phyloP scores from a whole-genome alignment of 2,797 vertebrate genomes.

The Argentina silus region DNA sequence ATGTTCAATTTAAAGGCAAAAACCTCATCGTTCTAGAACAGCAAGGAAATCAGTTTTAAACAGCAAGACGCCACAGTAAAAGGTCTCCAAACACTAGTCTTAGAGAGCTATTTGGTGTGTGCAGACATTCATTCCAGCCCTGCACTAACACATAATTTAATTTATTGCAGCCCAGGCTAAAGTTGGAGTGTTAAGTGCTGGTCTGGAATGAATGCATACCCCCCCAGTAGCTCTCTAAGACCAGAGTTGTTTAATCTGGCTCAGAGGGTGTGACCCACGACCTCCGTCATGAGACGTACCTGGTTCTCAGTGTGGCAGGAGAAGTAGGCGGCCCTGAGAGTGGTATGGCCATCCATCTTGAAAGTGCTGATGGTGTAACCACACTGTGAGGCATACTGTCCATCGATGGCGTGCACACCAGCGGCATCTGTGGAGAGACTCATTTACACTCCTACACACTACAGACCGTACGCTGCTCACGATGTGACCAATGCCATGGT shows the following conservation, averaged over 20 bases:
- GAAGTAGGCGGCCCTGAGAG: slow-evolving; percentile 71
- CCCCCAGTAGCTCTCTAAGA: too few species aligned
- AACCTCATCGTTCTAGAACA: slow-evolving; percentile 64
- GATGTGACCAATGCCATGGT: not conserved
- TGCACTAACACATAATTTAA: too few species aligned
- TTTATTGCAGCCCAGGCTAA: too few species aligned
- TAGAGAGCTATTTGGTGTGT: too few species aligned
- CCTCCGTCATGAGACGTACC: slow-evolving; percentile 28
- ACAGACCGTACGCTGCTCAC: not conserved
- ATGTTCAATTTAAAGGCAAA: slow-evolving; percentile 74
- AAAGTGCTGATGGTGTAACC: slow-evolving; percentile 68
- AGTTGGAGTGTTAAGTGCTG: too few species aligned
- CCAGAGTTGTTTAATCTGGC: too few species aligned
- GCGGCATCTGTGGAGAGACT: slow-evolving; percentile 19
- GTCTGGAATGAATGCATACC: too few species aligned
- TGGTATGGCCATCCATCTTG: slow-evolving; percentile 43
- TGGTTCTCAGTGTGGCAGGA: slow-evolving; percentile 70
- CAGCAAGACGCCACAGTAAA: not conserved
- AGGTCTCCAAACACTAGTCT: too few species aligned
- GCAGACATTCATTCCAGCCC: too few species aligned
- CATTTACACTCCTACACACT: not conserved
- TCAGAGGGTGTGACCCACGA: too few species aligned
- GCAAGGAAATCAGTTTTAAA: not conserved
- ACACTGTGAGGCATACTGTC: slow-evolving; percentile 52
- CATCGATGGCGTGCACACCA: slow-evolving; percentile 43